These are phyloP conservation scores for Aphrophora alni DNA, from an alignment of 2,888 invertebrate genomes.

Conservation along the genomic window DNA sequence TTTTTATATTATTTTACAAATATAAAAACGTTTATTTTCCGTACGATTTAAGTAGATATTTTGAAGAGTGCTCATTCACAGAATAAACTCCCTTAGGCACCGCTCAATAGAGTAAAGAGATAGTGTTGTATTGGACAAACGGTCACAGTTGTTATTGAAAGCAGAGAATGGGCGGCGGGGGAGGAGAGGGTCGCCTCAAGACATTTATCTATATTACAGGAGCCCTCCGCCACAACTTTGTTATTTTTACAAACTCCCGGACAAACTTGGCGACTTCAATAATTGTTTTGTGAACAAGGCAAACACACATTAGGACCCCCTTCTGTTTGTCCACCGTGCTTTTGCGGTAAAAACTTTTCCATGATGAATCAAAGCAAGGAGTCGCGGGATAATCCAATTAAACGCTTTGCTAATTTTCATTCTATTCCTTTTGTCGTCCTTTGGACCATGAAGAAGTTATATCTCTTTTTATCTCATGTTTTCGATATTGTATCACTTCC, in stretches of 20 bases:
- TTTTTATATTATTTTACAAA: too few relatives aligned
- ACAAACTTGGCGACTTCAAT: constrained; percentile 6
- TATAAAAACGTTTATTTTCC: too few relatives aligned
- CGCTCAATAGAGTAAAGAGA: not conserved
- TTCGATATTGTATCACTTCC: not conserved
- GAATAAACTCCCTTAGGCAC: not conserved
- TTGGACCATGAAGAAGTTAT: not conserved
- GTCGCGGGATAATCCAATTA: not conserved
- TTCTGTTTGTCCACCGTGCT: not conserved
- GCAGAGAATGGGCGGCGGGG: not conserved
- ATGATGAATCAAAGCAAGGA: not conserved
- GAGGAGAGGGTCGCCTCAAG: not conserved
- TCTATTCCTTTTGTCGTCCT: not conserved
- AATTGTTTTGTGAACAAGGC: constrained; percentile 2
- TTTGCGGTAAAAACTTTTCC: not conserved
- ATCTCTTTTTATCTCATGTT: not conserved
- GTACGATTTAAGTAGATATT: not conserved
- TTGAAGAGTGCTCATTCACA: not conserved
- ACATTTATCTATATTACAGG: not conserved
- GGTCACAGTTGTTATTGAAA: not conserved
- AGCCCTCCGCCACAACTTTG: constrained; percentile 6
- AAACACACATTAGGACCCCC: not conserved
- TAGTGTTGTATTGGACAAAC: not conserved
- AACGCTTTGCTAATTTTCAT: constrained; percentile 9
- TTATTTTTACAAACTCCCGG: constrained; percentile 6